Base-by-base conservation (phyloP, 2,888 invertebrate genomes). In the Gari tellinella region DNA sequence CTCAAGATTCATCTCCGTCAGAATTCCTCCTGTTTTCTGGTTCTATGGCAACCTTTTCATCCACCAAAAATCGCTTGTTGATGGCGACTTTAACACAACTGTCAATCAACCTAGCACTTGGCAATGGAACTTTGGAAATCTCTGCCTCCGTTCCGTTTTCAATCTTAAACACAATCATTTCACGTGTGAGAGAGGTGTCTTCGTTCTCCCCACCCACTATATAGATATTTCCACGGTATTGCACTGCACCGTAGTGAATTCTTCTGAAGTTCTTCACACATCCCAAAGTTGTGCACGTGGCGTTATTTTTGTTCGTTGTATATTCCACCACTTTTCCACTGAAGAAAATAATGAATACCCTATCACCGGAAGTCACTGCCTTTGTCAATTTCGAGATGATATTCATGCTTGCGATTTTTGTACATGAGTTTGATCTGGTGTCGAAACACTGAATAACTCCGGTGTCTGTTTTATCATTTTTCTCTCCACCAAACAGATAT, bases 171-270 rank as follows among this genome's bases (percentile, higher is more conserved):
- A 79, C 76, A 19, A 87, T 83, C 77, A 88, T 84, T 31, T 86
- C 83, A 56, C 85, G 83, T 43, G 86, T 86, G 25, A 87, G 70
- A 1, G 86, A 84, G 19, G 84, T 78, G 52, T 81, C 84, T 49
- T 87, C 86, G 14, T 84, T 85, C 45, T 85, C 86, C 7, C 85
- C 86, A 0, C 88, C 88, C 19, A 88, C 72, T 2, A 88, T 79
- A 52, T 81, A 82, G 3, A 88, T 80, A 15, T 82, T 80, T 8
- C 88, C 88, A 1, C 84, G 82, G 21, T 85, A 84, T 43, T 88
- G 87, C 14, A 86, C 83, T 23, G 87, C 82, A 0, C 88, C 88
- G 46, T 86, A 88, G 57, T 88, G 88, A 23, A 87, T 87, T 15
- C 86, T 78, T 51, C 86, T 83, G 73, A 87, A 88, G n/a, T 83